Percentiles rank a stretch among this genome's conserved stretches.
These are phyloP conservation scores for Phocoena sinus DNA, from an alignment of 2,113 vertebrate genomes.

Conservation along the genomic window DNA sequence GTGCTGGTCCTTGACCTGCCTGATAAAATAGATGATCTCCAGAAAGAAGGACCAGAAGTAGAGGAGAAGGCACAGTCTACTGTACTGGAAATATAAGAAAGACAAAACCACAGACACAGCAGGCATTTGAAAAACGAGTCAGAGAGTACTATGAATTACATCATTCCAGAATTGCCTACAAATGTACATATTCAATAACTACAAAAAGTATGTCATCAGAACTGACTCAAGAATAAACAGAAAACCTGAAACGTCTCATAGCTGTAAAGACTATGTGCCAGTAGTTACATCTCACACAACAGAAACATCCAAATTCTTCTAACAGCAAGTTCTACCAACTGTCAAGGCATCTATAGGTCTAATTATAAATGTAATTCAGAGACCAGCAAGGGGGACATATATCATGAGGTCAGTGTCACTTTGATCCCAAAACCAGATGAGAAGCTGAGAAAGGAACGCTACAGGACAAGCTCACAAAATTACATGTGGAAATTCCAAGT, in stretches of 20 bases:
- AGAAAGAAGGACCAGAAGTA: background rate
- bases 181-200: too few species aligned
- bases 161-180: background rate
- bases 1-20: background rate
- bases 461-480: background rate
- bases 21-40: background rate
- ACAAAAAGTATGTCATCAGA: background rate
- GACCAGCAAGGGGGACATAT: background rate
- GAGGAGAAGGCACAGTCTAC: too few species aligned
- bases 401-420: background rate
- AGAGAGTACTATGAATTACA: too few species aligned
- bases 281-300: background rate
- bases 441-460: background rate
- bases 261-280: background rate
- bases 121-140: background rate
- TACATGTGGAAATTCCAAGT: background rate
- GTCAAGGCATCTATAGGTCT: background rate
- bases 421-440: background rate
- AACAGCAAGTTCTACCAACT: background rate
- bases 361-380: background rate
- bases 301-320: background rate
- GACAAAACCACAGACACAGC: too few species aligned
- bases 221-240: background rate
- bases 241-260: background rate
- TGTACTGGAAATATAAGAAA: background rate